Evolutionary conservation across 2,797 vertebrate species (phyloP).

Genomic region (Pangasius krempfi): DNA sequence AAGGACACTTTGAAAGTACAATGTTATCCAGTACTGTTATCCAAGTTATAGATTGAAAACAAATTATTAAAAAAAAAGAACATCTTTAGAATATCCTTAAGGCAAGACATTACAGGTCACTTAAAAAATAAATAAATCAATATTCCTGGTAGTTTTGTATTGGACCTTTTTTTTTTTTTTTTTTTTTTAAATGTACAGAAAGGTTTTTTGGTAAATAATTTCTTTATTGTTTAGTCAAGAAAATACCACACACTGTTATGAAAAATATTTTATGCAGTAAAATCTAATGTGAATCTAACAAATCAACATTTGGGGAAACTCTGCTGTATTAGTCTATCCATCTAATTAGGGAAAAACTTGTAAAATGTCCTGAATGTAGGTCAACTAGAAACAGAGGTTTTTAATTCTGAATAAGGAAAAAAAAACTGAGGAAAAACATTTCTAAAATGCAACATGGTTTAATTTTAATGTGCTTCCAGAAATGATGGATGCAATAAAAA

Average conservation of each 20-base stretch:
- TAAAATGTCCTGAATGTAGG: not conserved
- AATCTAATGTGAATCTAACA: not conserved
- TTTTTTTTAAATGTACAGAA: not conserved
- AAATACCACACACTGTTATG: not conserved
- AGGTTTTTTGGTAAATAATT: not conserved
- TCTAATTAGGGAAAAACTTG: not conserved
- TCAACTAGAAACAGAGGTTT: not conserved
- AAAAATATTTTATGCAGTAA: not conserved
- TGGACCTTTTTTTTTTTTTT: too few relatives aligned
- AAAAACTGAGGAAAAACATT: not conserved
- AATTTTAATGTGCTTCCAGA: not conserved
- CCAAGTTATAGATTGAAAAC: not conserved
- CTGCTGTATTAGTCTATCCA: not conserved
- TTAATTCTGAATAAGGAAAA: not conserved
- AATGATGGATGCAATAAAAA: not conserved
- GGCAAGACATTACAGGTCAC: not conserved
- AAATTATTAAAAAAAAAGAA: not conserved
- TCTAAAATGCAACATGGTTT: not conserved
- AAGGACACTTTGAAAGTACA: not conserved
- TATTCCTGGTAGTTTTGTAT: not conserved
- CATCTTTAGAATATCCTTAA: not conserved
- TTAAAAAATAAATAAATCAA: too few relatives aligned
- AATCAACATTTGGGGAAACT: not conserved
- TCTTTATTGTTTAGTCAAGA: not conserved
- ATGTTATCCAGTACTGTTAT: not conserved